Conservation (phyloP, 1,140 invertebrate species). For the Ips typographus region DNA sequence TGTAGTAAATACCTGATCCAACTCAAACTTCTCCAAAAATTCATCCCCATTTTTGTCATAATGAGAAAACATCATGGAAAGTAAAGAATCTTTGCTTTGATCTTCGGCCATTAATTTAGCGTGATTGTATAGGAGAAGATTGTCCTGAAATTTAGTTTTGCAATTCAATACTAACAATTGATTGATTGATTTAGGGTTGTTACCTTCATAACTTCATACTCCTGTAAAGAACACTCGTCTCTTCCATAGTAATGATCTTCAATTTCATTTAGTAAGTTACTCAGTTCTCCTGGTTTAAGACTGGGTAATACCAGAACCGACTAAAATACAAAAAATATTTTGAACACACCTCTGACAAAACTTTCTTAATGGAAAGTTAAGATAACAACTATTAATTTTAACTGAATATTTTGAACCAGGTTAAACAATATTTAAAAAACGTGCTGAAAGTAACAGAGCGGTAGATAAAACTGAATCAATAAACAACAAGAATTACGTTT, state of each 20-base stretch:
- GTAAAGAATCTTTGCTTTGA: constrained; percentile 71
- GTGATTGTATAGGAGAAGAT: constrained; percentile 73
- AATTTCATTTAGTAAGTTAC: constrained; percentile 45
- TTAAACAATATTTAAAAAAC: too few relatives aligned
- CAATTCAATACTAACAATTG: neutral
- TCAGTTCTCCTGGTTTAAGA: constrained; percentile 23
- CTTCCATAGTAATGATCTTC: constrained; percentile 40
- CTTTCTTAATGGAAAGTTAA: too few relatives aligned
- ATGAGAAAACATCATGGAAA: constrained; percentile 78
- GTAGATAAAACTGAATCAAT: too few relatives aligned
- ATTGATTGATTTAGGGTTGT: constrained; percentile 7
- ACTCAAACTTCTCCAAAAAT: constrained; percentile 66
- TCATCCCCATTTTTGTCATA: constrained; percentile 76
- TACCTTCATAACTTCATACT: constrained; percentile 72
- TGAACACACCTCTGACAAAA: too few relatives aligned
- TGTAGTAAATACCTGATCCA: constrained; percentile 57
- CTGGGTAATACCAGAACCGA: constrained; percentile 24
- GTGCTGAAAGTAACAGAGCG: too few relatives aligned
- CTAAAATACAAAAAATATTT: constrained; percentile 1
- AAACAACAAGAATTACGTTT: too few relatives aligned
- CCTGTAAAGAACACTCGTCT: constrained; percentile 63
- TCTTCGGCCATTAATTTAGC: constrained; percentile 65
- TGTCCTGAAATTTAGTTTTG: constrained; percentile 59
- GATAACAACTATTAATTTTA: too few relatives aligned
- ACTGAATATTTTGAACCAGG: too few relatives aligned